phyloP scores from a whole-genome alignment of 1,140 invertebrate species.

The Lucilia sericata region DNA sequence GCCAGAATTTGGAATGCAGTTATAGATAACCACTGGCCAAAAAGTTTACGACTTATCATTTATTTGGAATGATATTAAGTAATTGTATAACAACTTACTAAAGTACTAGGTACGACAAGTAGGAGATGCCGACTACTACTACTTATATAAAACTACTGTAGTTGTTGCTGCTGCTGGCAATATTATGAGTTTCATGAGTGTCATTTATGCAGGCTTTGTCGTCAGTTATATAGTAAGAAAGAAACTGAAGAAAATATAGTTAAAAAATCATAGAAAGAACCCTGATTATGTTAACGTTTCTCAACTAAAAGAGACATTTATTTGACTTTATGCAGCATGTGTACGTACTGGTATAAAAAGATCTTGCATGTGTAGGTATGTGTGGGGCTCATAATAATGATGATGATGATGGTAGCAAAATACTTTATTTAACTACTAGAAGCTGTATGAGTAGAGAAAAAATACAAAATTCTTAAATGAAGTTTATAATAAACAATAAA shows the following conservation, averaged over 20 bases:
- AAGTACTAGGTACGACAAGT: background rate
- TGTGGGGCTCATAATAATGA: background rate
- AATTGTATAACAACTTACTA: no score
- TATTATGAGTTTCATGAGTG: slow-evolving; percentile 39
- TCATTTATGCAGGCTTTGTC: slow-evolving; percentile 33
- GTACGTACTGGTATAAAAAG: background rate
- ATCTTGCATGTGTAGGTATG: background rate
- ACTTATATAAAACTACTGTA: background rate
- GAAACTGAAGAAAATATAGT: slow-evolving; percentile 22
- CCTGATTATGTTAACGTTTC: slow-evolving; percentile 48
- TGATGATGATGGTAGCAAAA: slow-evolving; percentile 12
- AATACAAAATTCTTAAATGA: slow-evolving; percentile 2
- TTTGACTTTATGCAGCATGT: slow-evolving; percentile 47
- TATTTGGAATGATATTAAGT: no score
- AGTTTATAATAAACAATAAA: background rate
- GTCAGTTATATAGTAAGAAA: background rate
- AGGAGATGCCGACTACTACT: background rate
- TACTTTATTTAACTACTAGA: background rate
- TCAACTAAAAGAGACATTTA: slow-evolving; percentile 48
- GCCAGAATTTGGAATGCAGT: no score
- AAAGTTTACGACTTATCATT: no score
- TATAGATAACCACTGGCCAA: no score
- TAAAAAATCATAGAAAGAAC: slow-evolving; percentile 16
- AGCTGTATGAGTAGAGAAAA: background rate
- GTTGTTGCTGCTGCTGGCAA: slow-evolving; percentile 27